Evolutionary conservation across 2,888 invertebrate genomes (phyloP), one percentile per base, ranked within the genome.

Genomic region (Galeopsomyia nigrocyanea): DNA sequence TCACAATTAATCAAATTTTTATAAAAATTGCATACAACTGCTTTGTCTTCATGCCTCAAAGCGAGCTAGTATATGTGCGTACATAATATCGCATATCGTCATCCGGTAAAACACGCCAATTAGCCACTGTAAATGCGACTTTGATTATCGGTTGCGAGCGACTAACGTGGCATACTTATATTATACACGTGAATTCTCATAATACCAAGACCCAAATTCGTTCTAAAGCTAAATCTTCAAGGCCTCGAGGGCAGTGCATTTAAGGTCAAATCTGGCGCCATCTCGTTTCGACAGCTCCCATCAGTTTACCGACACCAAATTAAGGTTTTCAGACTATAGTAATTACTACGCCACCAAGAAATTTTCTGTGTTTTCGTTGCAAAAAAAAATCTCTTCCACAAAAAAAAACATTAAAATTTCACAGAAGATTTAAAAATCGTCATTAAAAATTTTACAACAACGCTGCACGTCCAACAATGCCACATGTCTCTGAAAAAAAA

Each of bases 61-160:
- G n/a, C 19, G 13, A 39, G 22, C 16, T 10, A 7, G 51, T n/a
- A 53, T 17, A 39, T 55, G n/a, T 14, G 17, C 39, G 21, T 58
- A 26, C 19, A 56, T n/a, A n/a, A n/a, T 26, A 26, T 26, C 22
- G 19, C 46, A 67, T 62, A 74, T 76, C 77, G 69, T 57, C 75
- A 75, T 76, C 71, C 70, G 77, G 76, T 81, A 83, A 83, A 84
- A 82, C 82, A 82, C 83, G 82, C 81, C 82, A 79, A 85, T 85
- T 85, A 85, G 56, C 0, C 49, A 71, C 79, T 82, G 81, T 74
- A 85, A 86, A 86, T 86, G 86, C 83, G 85, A 85, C 80, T 85
- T 86, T 86, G 85, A 86, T 86, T 82, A 85, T 83, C 80, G 84
- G 85, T 82, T 85, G 78, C 78, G 69, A 63, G 69, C 72, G 39